These are phyloP conservation scores for Phylloscopus collybita DNA, from an alignment of 2,797 vertebrate species.

Conservation along the genomic window DNA sequence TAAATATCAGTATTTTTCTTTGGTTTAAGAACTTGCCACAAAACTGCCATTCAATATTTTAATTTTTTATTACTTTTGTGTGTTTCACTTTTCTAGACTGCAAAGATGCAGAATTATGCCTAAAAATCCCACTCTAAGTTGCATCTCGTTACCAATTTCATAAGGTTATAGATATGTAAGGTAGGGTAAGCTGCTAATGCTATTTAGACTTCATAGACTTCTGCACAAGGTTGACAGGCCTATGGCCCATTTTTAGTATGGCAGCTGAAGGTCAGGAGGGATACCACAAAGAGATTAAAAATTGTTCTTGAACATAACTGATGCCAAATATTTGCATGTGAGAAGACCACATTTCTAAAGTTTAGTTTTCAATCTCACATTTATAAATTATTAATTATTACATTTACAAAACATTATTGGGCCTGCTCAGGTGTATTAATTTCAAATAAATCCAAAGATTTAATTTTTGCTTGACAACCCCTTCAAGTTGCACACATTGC, in stretches of 20 bases:
- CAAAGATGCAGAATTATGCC: neutral
- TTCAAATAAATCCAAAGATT: neutral
- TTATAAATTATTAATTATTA: neutral
- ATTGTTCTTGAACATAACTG: neutral
- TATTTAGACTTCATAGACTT: neutral
- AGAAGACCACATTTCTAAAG: neutral
- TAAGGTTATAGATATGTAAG: neutral
- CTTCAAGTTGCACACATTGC: neutral
- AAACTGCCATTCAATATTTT: neutral
- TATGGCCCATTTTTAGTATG: neutral
- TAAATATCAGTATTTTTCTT: neutral
- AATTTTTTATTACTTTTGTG: neutral
- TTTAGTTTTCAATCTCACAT: neutral
- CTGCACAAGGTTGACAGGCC: neutral
- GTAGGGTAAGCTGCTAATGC: neutral
- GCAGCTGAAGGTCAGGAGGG: neutral
- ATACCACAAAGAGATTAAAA: neutral
- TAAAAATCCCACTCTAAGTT: neutral
- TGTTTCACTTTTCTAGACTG: neutral
- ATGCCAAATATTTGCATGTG: neutral
- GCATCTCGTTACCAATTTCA: neutral
- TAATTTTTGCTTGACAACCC: neutral
- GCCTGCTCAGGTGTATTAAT: neutral
- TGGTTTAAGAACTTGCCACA: neutral
- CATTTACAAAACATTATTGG: neutral